Evolutionary conservation across 23 tunicate species (phyloP), one percentile per base, ranked within the genome.

Genomic region (Ascidia mentula): DNA sequence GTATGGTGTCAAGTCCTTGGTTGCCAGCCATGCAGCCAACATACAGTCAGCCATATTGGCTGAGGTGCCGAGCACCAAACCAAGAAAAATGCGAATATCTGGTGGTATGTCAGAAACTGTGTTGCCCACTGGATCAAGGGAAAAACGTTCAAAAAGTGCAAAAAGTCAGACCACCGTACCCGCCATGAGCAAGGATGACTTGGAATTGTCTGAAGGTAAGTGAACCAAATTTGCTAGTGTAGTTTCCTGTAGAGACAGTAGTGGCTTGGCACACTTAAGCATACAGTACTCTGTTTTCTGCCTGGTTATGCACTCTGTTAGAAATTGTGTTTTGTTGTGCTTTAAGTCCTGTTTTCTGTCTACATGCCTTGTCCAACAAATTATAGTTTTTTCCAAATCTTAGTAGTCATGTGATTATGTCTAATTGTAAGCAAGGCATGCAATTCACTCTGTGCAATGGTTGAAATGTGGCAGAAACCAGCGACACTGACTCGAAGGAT

Each of bases 71-170:
- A 39, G 78, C 15, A 5, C 72, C 5, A 59, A 60, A 33, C 33
- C 33, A 28, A 72, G 81, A 31, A 85, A 85, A 60, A 40, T 42
- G 35, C 72, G 84, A 40, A 39, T 26, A 15, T 79, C 90, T 3
- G 84, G 80, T 37, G 84, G 84, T 6, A 46, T 71, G 36, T 86
- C 90, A 31, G 90, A 86, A 6, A 86, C 84, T 0, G 73, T 86
- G 42, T 80, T 86, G 9, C 90, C 90, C 31, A 86, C 90, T 2
- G 90, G 84, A 32, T 79, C 35, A 46, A 82, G 84, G 15, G 32
- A 61, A 8, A 86, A 79, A 59, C 72, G 59, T 60, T 59, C 75
- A 5, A 86, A 39, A 42, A 79, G 84, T 37, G 90, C 90, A 18
- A 86, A 86, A 79, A 74, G 46, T 6, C 72, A 53, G 65, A 9